Conservation (phyloP, 2,113 vertebrate species). For the Cettia cetti region DNA sequence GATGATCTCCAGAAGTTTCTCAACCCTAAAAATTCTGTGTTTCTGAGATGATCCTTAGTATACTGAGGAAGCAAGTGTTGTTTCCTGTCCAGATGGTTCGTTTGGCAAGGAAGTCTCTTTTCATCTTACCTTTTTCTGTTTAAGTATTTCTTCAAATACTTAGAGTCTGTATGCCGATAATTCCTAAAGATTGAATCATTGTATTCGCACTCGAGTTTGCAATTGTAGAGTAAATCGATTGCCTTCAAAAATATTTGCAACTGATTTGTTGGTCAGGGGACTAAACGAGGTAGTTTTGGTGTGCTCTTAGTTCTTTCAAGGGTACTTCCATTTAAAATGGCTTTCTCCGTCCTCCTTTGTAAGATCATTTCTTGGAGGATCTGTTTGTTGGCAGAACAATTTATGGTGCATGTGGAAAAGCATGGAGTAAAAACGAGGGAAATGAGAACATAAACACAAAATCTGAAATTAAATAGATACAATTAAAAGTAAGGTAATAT, state of each 20-base stretch:
- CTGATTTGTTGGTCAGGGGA: fast-evolving
- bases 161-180: fast-evolving
- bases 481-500: fast-evolving
- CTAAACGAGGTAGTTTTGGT: background rate
- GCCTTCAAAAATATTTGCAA: fast-evolving
- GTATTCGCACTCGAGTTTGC: fast-evolving
- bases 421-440: background rate
- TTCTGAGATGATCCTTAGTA: background rate
- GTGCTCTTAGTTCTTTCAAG: background rate
- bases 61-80: fast-evolving
- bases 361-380: background rate
- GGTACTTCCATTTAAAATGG: fast-evolving
- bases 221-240: fast-evolving
- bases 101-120: fast-evolving
- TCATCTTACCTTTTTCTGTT: fast-evolving
- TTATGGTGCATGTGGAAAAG: background rate
- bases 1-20: too few relatives aligned
- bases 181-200: fast-evolving
- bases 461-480: background rate
- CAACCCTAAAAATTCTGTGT: fast-evolving
- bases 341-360: fast-evolving
- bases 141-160: fast-evolving
- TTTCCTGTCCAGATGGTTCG: fast-evolving
- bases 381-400: fast-evolving
- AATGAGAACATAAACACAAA: background rate